Conservation (phyloP, 2,797 vertebrate genomes). For the Eleutherodactylus coqui region DNA sequence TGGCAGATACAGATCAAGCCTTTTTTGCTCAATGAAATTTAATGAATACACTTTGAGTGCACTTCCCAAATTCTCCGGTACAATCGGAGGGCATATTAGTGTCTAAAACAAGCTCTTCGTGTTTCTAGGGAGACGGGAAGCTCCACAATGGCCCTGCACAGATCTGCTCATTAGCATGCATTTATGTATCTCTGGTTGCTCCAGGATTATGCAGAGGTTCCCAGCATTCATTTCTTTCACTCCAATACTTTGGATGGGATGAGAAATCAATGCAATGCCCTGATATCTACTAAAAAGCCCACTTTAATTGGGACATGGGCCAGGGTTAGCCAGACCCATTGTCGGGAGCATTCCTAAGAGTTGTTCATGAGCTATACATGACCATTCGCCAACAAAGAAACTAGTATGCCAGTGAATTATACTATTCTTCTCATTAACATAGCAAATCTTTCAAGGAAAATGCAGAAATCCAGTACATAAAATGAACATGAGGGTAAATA, state of each 20-base stretch:
- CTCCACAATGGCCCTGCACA: slow-evolving; percentile 38
- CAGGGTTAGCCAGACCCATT: slow-evolving; percentile 44
- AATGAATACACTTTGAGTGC: slow-evolving; percentile 52
- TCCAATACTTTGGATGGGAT: slow-evolving; percentile 50
- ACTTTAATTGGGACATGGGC: slow-evolving; percentile 63
- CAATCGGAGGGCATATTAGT: slow-evolving; percentile 31
- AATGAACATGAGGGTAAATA: slow-evolving; percentile 20
- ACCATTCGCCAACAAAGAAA: slow-evolving; percentile 57
- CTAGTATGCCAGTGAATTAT: slow-evolving; percentile 42
- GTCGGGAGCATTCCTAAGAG: slow-evolving; percentile 61
- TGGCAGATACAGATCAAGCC: slow-evolving; percentile 52
- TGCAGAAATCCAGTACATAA: slow-evolving; percentile 35
- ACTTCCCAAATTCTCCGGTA: slow-evolving; percentile 17
- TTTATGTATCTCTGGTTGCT: slow-evolving; percentile 14
- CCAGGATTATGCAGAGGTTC: slow-evolving; percentile 47
- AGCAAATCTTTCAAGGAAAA: slow-evolving; percentile 48
- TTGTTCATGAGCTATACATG: slow-evolving; percentile 54
- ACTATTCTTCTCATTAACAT: slow-evolving; percentile 58
- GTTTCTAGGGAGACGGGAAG: slow-evolving; percentile 31
- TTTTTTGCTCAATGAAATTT: slow-evolving; percentile 48
- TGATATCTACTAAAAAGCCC: slow-evolving; percentile 35
- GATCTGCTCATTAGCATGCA: slow-evolving; percentile 59
- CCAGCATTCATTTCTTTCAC: slow-evolving; percentile 56
- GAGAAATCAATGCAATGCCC: slow-evolving; percentile 32
- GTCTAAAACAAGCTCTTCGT: slow-evolving; percentile 22